phyloP scores from a whole-genome alignment of 2,797 vertebrate genomes.

The Chelon auratus region DNA sequence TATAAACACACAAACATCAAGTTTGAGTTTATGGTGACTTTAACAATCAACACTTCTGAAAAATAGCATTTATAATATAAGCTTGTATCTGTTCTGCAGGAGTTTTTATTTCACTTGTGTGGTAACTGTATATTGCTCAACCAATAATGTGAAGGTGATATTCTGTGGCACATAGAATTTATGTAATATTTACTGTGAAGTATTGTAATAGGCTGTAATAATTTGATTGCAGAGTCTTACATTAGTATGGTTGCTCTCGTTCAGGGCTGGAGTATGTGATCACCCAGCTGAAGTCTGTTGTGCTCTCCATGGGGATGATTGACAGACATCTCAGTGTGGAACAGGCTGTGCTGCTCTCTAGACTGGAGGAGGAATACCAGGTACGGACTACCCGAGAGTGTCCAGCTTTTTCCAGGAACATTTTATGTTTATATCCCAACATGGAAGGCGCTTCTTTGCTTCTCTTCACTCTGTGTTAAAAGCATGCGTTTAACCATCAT shows the following conservation, averaged over 20 bases:
- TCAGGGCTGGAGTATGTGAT: slow-evolving; percentile 95
- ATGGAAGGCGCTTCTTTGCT: neutral
- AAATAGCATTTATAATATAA: neutral
- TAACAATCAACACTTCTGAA: too few species aligned
- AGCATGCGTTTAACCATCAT: neutral
- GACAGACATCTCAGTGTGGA: slow-evolving; percentile 93
- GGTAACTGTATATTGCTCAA: neutral
- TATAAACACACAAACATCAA: too few species aligned
- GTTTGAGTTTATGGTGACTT: too few species aligned
- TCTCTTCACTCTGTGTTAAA: neutral
- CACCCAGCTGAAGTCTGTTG: slow-evolving; percentile 94
- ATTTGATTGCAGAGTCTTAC: neutral
- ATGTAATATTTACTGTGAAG: neutral
- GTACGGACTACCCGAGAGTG: slow-evolving; percentile 71
- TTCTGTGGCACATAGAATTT: neutral
- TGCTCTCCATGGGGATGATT: slow-evolving; percentile 90
- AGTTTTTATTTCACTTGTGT: neutral
- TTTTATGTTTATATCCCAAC: neutral
- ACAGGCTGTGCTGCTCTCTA: slow-evolving; percentile 92
- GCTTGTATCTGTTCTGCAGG: neutral
- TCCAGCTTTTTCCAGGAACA: neutral
- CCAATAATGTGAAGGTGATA: neutral
- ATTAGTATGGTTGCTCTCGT: slow-evolving; percentile 30
- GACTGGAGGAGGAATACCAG: slow-evolving; percentile 97
- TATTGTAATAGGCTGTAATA: neutral